Evolutionary conservation across 2,888 invertebrate species (phyloP).

Genomic region (Troilus luridus): DNA sequence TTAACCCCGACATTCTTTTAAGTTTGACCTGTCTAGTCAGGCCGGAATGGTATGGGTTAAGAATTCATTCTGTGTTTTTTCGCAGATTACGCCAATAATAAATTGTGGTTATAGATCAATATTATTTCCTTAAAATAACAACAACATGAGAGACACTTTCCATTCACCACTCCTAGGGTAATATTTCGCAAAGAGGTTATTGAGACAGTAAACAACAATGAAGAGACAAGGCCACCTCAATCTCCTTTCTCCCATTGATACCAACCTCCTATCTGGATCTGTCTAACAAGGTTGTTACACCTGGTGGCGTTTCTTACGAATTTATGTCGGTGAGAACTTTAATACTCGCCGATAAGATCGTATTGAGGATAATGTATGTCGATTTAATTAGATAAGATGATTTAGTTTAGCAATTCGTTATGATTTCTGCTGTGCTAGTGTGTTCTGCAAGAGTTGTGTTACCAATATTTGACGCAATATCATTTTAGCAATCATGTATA

Average conservation of each 20-base stretch:
- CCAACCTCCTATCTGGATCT: background rate
- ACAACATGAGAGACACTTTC: background rate
- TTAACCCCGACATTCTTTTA: too few relatives aligned
- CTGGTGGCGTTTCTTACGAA: background rate
- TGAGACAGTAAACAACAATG: constrained; percentile 23
- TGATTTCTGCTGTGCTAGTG: background rate
- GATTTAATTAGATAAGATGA: background rate
- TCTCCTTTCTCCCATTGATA: constrained; percentile 1
- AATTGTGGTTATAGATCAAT: background rate
- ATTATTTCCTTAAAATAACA: background rate
- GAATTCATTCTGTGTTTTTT: background rate
- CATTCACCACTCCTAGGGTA: background rate
- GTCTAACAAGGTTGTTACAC: constrained; percentile 23
- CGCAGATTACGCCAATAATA: background rate
- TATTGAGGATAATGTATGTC: background rate
- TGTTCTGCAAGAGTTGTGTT: background rate
- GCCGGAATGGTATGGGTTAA: too few relatives aligned
- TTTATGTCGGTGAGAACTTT: background rate
- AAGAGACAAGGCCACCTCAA: constrained; percentile 27
- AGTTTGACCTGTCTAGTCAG: too few relatives aligned
- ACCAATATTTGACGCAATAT: background rate
- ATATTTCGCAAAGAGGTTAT: background rate
- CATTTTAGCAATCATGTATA: background rate
- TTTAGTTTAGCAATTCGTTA: background rate
- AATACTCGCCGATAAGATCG: background rate